Evolutionary conservation across 2,113 vertebrate species (phyloP).

Genomic region (Dicerorhinus sumatrensis): DNA sequence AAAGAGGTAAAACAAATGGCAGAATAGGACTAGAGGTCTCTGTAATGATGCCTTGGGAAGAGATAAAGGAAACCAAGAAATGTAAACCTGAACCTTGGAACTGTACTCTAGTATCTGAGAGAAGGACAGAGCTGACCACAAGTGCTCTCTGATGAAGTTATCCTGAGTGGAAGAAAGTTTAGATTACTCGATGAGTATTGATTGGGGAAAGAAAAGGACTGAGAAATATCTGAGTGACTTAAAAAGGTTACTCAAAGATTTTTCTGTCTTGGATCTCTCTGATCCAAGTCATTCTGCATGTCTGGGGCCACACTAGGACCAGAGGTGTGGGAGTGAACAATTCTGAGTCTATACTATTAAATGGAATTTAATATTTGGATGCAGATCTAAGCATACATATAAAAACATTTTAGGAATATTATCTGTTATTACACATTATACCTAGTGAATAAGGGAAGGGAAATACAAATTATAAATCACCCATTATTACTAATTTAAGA

Average conservation of each 20-base stretch:
- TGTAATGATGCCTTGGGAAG: background rate
- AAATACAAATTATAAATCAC: slow-evolving; percentile 42
- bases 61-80: background rate
- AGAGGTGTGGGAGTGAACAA: background rate
- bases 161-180: background rate
- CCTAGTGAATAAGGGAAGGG: background rate
- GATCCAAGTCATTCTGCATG: background rate
- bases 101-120: background rate
- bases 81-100: background rate
- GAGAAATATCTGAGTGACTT: background rate
- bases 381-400: background rate
- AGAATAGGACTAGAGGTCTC: background rate
- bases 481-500: slow-evolving; percentile 34
- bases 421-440: background rate
- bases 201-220: background rate
- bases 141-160: background rate
- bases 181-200: background rate
- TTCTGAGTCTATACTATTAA: background rate
- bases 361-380: slow-evolving; percentile 2
- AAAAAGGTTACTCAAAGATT: background rate
- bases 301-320: background rate
- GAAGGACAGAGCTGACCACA: background rate
- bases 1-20: background rate
- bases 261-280: background rate
- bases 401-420: slow-evolving; percentile 8